Conservation (phyloP, 2,888 invertebrate species). For the Ectemnius continuus region DNA sequence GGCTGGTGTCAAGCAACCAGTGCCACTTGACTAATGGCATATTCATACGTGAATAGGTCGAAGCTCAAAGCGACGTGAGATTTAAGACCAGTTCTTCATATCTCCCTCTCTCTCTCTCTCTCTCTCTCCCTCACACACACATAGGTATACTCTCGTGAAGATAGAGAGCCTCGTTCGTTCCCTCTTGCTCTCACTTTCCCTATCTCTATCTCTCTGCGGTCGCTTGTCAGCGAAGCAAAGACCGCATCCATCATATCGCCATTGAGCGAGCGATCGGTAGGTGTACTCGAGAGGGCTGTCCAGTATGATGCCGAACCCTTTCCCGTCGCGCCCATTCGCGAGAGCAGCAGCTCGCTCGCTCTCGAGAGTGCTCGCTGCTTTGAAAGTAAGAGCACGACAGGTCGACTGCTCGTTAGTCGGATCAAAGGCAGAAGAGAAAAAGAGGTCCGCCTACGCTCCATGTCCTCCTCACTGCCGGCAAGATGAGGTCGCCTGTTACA, state of each 20-base stretch:
- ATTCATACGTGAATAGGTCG: slow-evolving; percentile 29
- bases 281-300: slow-evolving; percentile 32
- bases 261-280: slow-evolving; percentile 8
- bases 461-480: too few relatives aligned
- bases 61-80: slow-evolving; percentile 21
- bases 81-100: slow-evolving; percentile 19
- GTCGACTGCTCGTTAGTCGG: slow-evolving; percentile 42
- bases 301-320: slow-evolving; percentile 27
- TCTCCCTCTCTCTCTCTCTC: background rate
- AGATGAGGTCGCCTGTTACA: too few relatives aligned
- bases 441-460: slow-evolving; percentile 11
- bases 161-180: too few relatives aligned
- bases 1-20: background rate
- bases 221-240: slow-evolving; percentile 20
- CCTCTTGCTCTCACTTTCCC: too few relatives aligned
- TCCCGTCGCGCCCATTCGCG: background rate
- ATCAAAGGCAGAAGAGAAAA: slow-evolving; percentile 43
- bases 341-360: slow-evolving; percentile 11
- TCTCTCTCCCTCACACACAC: too few relatives aligned
- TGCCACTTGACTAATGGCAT: slow-evolving; percentile 24
- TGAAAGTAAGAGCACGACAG: slow-evolving; percentile 37
- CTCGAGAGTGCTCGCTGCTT: slow-evolving; percentile 27
- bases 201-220: background rate
- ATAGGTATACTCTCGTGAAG: too few relatives aligned
- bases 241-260: slow-evolving; percentile 34